Evolutionary conservation across 2,113 vertebrate species (phyloP), one percentile per base, ranked within the genome.

Genomic region (Dasyprocta punctata): DNA sequence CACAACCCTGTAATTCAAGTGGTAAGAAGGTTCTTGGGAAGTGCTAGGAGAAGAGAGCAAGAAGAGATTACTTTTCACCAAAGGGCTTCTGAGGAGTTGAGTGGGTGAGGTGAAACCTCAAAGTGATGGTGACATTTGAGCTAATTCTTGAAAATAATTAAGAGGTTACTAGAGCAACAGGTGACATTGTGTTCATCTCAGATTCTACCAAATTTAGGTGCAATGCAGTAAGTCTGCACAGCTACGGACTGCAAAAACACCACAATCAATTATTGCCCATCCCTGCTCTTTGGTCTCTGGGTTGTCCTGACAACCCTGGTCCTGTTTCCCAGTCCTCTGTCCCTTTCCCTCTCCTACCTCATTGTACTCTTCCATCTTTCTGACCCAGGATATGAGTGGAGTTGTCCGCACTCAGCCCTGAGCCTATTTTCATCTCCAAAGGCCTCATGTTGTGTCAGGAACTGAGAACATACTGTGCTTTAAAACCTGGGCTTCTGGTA

Each of bases 111-210:
- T 38, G 24, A 81, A 90, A 47, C 80, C 19, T 78, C 24, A 80
- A 16, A 75, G 60, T 30, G 26, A 4, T 49, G 8, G 14, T 82
- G n/a, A 84, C 44, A 24, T 87, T 92, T 88, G 84, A 86, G 22
- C 19, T 60, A 71, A 86, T 58, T 16, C 71, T 87, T 94, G 58
- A 92, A 75, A 89, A 86, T 47, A 92, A 80, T n/a, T 47, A 38
- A 47, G 30, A 36, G 7, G 56, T 90, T 20, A 44, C 44, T 30
- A 41, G 38, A 91, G 47, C 24, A 9, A 49, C 12, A 0, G 7
- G 24, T n/a, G 9, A 33, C 36, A 30, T 4, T 58, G 5, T 47
- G 28, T 58, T 83, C 52, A 54, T 41, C 38, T 36, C 75, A 85
- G 49, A 85, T 49, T 86, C 85, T 77, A 75, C 16, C 54, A 44